These are phyloP conservation scores for Rhynchonycteris naso DNA, from an alignment of 2,797 vertebrate genomes.

Conservation along the genomic window DNA sequence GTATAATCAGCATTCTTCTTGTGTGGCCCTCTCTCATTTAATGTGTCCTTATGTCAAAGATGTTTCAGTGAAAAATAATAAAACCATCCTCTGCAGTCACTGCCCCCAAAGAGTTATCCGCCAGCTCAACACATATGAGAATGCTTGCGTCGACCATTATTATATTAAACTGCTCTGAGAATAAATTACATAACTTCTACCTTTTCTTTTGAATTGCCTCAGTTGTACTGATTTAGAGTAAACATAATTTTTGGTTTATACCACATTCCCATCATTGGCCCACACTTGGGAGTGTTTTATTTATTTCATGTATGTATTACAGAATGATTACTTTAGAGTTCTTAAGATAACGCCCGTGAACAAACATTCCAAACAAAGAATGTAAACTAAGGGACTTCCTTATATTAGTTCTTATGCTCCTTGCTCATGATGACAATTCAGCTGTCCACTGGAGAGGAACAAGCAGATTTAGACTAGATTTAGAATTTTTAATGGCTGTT, in stretches of 20 bases:
- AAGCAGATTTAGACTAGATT: neutral
- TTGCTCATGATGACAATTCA: neutral
- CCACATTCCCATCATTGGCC: neutral
- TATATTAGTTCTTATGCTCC: neutral
- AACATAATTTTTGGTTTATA: neutral
- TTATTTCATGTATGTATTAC: neutral
- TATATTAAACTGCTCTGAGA: neutral
- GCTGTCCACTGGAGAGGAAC: neutral
- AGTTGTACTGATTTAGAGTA: neutral
- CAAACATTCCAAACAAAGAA: neutral
- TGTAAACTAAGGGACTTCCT: neutral
- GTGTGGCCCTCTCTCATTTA: neutral
- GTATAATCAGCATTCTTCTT: neutral
- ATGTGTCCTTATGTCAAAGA: neutral
- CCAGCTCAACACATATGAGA: neutral
- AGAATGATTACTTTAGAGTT: neutral
- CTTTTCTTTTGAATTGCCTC: neutral
- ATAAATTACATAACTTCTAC: neutral
- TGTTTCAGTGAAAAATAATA: neutral
- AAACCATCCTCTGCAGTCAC: neutral
- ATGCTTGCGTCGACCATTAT: accelerated
- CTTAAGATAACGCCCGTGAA: neutral
- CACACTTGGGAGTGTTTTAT: neutral
- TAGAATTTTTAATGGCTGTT: neutral
- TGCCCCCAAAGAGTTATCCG: neutral